These are phyloP conservation scores for Clivina fossor DNA, from an alignment of 2,888 invertebrate genomes.

Conservation along the genomic window DNA sequence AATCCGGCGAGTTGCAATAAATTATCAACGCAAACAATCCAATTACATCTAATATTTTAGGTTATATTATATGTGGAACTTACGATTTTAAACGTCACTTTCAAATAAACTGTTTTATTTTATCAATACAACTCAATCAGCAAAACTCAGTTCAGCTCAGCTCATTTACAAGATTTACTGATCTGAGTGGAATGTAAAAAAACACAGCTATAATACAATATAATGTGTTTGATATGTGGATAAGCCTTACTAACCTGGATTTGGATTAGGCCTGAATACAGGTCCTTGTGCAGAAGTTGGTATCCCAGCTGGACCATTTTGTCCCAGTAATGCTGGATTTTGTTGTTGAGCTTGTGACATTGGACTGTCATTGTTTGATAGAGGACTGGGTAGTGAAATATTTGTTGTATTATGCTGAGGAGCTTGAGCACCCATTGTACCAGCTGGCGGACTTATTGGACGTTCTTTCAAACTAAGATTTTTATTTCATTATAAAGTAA, in stretches of 20 bases:
- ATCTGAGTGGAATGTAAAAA: too few species aligned
- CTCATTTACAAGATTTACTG: too few species aligned
- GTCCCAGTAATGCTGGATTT: conserved; percentile 50
- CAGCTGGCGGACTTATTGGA: conserved; percentile 64
- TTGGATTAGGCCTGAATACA: conserved; percentile 50
- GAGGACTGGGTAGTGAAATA: conserved; percentile 56
- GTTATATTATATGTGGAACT: too few species aligned
- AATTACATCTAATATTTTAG: too few species aligned
- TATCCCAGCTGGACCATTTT: conserved; percentile 45
- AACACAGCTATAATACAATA: too few species aligned
- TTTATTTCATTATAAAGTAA: conserved; percentile 13
- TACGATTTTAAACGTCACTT: too few species aligned
- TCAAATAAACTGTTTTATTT: too few species aligned
- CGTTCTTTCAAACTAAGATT: conserved; percentile 62
- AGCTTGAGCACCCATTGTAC: conserved; percentile 47
- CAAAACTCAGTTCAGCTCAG: too few species aligned
- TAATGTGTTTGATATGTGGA: neutral
- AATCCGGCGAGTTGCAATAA: too few species aligned
- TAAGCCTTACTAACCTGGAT: conserved; percentile 43
- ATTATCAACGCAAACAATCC: too few species aligned
- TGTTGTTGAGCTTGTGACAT: conserved; percentile 51
- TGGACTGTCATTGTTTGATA: conserved; percentile 60
- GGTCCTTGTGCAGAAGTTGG: conserved; percentile 49
- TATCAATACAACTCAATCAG: too few species aligned
- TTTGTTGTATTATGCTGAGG: conserved; percentile 49